Evolutionary conservation across 2,113 vertebrate species (phyloP), one percentile per base, ranked within the genome.

Genomic region (Sylvia atricapilla): DNA sequence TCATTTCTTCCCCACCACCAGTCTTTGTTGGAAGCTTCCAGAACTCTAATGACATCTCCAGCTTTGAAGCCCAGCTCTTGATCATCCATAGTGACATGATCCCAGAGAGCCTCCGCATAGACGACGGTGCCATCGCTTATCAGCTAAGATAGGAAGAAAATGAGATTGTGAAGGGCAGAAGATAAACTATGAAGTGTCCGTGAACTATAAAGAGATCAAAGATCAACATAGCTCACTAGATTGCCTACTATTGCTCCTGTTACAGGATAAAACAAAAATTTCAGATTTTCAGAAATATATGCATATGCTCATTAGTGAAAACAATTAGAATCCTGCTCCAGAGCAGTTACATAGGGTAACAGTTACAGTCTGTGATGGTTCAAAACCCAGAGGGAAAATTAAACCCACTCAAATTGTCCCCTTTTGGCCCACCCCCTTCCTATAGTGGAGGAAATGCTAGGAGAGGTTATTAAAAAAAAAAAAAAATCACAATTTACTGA

Each of bases 61-160:
- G 99, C 99, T 98, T 99, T 99, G 98, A 99, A 99, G 96, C 98
- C 98, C 97, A 99, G 97, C 96, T 99, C 99, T 97, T 99, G 99
- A 96, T 99, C 99, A 56, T 99, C 99, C 99, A 99, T 99, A 73
- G 99, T 99, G 96, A 99, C 99, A 56, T 99, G 99, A 97, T 99
- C 99, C 99, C 99, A 99, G 70, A 99, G 98, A 55, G 99, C 99
- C 96, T 99, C 99, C 7, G 99, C 99, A 56, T 98, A 98, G 87
- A 99, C 99, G 13, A 98, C 33, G 31, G 97, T 98, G 93, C 98
- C 98, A 93, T 98, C 98, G 0, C 97, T 96, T 88, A 99, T 98
- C 93, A 98, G 95, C 98, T 98, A 89, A 41, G 93, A 90, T 0
- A 33, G 68, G 67, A 37, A 89, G 17, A 81, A 67, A 93, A 94